phyloP scores from a whole-genome alignment of 1,140 invertebrate species.

The Protaetia brevitarsis region DNA sequence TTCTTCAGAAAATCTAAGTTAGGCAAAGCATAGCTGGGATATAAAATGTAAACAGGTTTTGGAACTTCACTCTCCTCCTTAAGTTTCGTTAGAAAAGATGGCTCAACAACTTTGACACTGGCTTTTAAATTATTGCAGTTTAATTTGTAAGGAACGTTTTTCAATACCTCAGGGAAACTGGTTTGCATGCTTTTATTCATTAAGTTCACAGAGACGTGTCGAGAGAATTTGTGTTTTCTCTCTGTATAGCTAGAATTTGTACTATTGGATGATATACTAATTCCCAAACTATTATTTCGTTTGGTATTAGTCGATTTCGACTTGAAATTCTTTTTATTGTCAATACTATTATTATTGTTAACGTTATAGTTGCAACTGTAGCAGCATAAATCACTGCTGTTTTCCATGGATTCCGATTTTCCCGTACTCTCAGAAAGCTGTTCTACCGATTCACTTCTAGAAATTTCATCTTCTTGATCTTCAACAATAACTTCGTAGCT shows the following conservation, averaged over 20 bases:
- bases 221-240: constrained; percentile 38
- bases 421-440: constrained; percentile 52
- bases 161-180: constrained; percentile 25
- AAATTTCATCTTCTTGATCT: constrained; percentile 49
- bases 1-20: constrained; percentile 80
- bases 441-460: constrained; percentile 50
- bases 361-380: constrained; percentile 46
- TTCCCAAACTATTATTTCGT: constrained; percentile 13
- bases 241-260: constrained; percentile 26
- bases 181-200: constrained; percentile 74
- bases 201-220: constrained; percentile 45
- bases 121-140: constrained; percentile 33
- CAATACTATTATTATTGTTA: constrained; percentile 52
- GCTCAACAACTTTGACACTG: constrained; percentile 58
- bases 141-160: constrained; percentile 36
- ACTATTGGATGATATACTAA: constrained; percentile 23
- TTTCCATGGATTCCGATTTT: constrained; percentile 41
- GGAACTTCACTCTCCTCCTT: constrained; percentile 61
- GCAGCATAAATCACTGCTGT: constrained; percentile 31
- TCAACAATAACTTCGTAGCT: constrained; percentile 49
- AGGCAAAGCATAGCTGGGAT: constrained; percentile 87
- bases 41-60: constrained; percentile 82
- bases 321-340: constrained; percentile 30
- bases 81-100: constrained; percentile 63
- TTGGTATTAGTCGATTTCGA: constrained; percentile 34